Conservation (phyloP, 1,140 invertebrate genomes). For the Drosophila sucinea region DNA sequence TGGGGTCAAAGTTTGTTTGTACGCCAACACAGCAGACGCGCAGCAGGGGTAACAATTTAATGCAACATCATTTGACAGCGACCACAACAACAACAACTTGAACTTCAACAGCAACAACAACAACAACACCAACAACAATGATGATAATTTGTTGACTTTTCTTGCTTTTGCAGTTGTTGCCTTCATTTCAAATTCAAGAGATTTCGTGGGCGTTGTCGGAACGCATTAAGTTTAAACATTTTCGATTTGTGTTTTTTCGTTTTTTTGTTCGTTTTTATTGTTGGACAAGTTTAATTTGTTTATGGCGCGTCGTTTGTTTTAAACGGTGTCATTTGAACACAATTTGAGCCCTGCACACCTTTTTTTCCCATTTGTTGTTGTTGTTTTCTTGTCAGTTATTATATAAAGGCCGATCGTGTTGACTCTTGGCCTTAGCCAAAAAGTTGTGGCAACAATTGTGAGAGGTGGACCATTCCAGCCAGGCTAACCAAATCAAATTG, state of each 20-base stretch:
- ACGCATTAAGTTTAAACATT: slow-evolving; percentile 61
- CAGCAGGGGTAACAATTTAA: slow-evolving; percentile 70
- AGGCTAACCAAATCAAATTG: slow-evolving; percentile 63
- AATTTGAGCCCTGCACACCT: slow-evolving; percentile 25
- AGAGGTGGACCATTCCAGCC: slow-evolving; percentile 61
- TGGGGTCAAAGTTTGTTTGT: slow-evolving; percentile 72
- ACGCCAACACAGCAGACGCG: slow-evolving; percentile 52
- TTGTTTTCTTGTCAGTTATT: background rate
- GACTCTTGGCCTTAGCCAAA: slow-evolving; percentile 68
- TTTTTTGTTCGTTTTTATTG: slow-evolving; percentile 13
- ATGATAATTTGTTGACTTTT: slow-evolving; percentile 53
- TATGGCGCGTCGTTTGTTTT: slow-evolving; percentile 66
- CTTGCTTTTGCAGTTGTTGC: slow-evolving; percentile 59
- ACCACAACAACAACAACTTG: slow-evolving; percentile 35
- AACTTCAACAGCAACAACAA: slow-evolving; percentile 45
- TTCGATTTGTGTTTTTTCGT: slow-evolving; percentile 22
- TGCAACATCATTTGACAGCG: slow-evolving; percentile 69
- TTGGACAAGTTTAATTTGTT: slow-evolving; percentile 69
- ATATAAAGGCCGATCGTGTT: slow-evolving; percentile 55
- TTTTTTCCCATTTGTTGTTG: background rate
- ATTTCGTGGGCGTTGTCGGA: slow-evolving; percentile 66
- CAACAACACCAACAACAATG: slow-evolving; percentile 14
- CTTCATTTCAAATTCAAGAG: slow-evolving; percentile 55
- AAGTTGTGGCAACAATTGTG: slow-evolving; percentile 64
- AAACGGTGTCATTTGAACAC: slow-evolving; percentile 63